These are phyloP conservation scores for Guaruba guarouba DNA, from an alignment of 2,113 vertebrate genomes.

Conservation along the genomic window DNA sequence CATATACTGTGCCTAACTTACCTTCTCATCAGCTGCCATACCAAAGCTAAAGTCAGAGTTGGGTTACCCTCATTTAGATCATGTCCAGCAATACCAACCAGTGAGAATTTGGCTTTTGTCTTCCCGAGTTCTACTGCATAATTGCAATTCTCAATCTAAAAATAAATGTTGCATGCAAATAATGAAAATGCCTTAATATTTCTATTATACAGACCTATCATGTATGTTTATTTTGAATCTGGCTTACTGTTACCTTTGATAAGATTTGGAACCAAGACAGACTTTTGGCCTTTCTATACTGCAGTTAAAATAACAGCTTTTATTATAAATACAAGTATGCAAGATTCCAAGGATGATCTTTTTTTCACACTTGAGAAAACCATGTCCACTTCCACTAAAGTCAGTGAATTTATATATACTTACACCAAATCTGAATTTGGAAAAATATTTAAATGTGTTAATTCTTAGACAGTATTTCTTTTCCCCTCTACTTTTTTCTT, in stretches of 20 bases:
- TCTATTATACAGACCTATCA: background rate
- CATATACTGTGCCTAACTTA: constrained; percentile 32
- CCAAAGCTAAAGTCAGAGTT: constrained; percentile 89
- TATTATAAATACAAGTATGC: background rate
- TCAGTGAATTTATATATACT: background rate
- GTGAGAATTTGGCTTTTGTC: constrained; percentile 87
- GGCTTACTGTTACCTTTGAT: background rate
- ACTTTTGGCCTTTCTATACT: background rate
- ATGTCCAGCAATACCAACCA: constrained; percentile 93
- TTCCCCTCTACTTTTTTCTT: background rate
- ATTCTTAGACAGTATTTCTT: background rate
- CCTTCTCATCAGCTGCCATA: constrained; percentile 99
- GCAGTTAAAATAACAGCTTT: background rate
- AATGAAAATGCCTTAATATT: background rate
- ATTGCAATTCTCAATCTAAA: constrained; percentile 97
- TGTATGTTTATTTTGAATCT: background rate
- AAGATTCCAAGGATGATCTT: background rate
- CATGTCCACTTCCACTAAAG: background rate
- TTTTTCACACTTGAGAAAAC: background rate
- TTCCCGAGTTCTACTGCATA: constrained; percentile 91
- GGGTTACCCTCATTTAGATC: constrained; percentile 90
- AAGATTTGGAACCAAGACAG: background rate
- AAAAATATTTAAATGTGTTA: background rate
- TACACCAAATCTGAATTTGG: background rate
- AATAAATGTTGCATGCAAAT: background rate